Percentiles rank a stretch among this genome's conserved stretches.
Evolutionary conservation across 2,113 vertebrate species (phyloP).

Genomic region (Chroicocephalus ridibundus): DNA sequence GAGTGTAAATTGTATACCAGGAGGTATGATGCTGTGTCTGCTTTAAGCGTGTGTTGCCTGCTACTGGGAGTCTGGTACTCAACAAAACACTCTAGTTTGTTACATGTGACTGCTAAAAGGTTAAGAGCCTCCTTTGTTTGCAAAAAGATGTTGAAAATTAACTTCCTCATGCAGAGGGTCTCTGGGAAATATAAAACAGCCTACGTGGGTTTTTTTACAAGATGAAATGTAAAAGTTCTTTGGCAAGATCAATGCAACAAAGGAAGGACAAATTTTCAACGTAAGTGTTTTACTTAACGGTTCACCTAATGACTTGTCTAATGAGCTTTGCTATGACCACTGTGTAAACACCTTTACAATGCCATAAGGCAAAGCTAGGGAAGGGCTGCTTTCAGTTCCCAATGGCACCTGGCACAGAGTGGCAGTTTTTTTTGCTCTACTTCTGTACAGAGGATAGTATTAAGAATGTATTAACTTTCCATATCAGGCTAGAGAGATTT

Average conservation of each 20-base stretch:
- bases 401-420: neutral
- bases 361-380: too few relatives aligned
- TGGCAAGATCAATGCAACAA: neutral
- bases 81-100: neutral
- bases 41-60: neutral
- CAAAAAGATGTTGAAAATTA: neutral
- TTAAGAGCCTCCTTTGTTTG: neutral
- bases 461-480: neutral
- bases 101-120: neutral
- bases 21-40: neutral
- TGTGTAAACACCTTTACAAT: neutral
- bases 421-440: neutral
- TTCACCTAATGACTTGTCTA: neutral
- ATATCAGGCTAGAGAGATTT: neutral
- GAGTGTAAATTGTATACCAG: rapidly evolving
- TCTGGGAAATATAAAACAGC: neutral
- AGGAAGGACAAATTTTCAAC: neutral
- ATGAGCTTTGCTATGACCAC: neutral
- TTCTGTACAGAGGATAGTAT: neutral
- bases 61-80: neutral
- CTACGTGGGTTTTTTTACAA: neutral
- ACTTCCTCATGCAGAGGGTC: rapidly evolving
- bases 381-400: neutral
- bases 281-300: neutral
- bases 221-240: neutral